Evolutionary conservation across 1,140 invertebrate species (phyloP), one percentile per base, ranked within the genome.

Genomic region (Ladona fulva): DNA sequence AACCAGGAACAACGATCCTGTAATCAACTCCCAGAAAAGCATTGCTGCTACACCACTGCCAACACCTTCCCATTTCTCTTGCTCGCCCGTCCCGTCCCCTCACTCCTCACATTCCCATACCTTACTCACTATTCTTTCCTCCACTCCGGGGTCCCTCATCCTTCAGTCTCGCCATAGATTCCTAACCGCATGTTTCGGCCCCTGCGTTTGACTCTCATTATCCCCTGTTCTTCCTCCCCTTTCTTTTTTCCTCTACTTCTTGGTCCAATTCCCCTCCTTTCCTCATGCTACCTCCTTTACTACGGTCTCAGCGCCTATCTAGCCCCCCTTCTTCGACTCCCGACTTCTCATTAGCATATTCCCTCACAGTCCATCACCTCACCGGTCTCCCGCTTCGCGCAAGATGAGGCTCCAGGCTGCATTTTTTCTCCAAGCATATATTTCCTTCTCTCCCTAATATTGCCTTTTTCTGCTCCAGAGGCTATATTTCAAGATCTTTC

Each of bases 171-270:
- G 14, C 52, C 52, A 66, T 12, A 12, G 52, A 66, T 66, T 3
- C 52, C 52, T 66, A 12, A 22, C 52, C 52, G 52, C 52, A 12
- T 12, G n/a, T 12, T 22, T 66, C 52, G n/a, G n/a, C 52, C 52
- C 52, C 52, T 66, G 52, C 16, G 52, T 66, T 66, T 66, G 52
- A 66, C 52, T 66, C 52, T 66, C 52, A 66, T 66, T 66, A 66
- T 66, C 52, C 52, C 52, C 5, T 12, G 3, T 66, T 66, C 52
- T 66, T 22, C 52, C 44, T 52, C 44, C 44, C 19, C 44, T 52
- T 52, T 19, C 19, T 52, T 19, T 52, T 19, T 11, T 19, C 44
- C 44, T 52, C n/a, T 37, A 1, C 29, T 37, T 8, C 29, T 37
- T 37, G 29, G 29, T 37, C 29, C 29, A 37, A 37, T 37, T 37